Evolutionary conservation across 2,113 vertebrate genomes (phyloP), one percentile per base, ranked within the genome.

Genomic region (Eonycteris spelaea): DNA sequence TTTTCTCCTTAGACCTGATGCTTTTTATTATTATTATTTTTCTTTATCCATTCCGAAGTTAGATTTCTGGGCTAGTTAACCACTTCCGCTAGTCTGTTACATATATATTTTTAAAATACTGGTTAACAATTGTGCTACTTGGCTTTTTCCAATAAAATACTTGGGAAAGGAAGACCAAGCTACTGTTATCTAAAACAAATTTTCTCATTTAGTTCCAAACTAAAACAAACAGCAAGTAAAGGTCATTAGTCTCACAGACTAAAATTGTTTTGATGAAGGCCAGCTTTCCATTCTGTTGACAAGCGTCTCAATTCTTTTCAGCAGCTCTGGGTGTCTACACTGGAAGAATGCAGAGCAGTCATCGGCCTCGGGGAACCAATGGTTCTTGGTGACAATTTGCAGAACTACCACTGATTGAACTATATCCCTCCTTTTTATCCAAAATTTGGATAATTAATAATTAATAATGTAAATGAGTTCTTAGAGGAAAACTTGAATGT

Each of bases 281-380:
- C 98, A 98, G 98, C 98, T 99, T 99, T 97, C 96, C 97, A 97
- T 98, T 98, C 99, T 99, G 99, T 99, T 99, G 99, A 99, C 99
- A 99, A 99, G 99, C 92, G 94, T 99, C 99, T 99, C 99, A 99
- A 98, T 99, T 99, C 99, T 99, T 99, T 99, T 99, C 99, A 99
- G 98, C 99, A 99, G 99, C 99, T 99, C 98, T 98, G 98, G 98
- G 98, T 99, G 99, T 98, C 98, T 98, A 98, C 98, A 98, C 98
- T 97, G 97, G 98, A 99, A 99, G 99, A 99, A 99, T 99, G 99
- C 98, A 98, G 99, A 98, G 98, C 98, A 99, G 98, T 99, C 99
- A 98, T 97, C 98, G 97, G 97, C 97, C 98, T 98, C 96, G 96
- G 98, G 98, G 99, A 99, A 98, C 99, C 98, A 97, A 98, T 98